A percentile compares a stretch with the other conserved stretches of the same genome.
phyloP scores from a whole-genome alignment of 2,888 invertebrate genomes.

The Aphrophora alni region DNA sequence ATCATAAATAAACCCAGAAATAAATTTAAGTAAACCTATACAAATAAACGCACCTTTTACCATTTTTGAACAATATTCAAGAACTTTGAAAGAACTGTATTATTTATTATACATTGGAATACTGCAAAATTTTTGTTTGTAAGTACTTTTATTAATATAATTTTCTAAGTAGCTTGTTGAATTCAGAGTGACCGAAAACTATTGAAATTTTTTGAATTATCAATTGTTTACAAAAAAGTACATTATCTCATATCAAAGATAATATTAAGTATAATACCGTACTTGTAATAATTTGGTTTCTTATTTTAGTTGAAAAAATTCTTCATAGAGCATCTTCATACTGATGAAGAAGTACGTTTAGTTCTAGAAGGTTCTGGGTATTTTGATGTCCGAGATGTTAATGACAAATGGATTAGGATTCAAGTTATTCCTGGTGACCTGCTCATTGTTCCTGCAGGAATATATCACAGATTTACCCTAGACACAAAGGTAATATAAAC shows the following conservation, averaged over 20 bases:
- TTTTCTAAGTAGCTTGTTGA: too few relatives aligned
- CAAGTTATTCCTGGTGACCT: constrained; percentile 85
- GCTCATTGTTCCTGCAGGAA: constrained; percentile 92
- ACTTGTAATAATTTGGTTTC: too few relatives aligned
- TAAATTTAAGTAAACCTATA: too few relatives aligned
- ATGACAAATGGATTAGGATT: constrained; percentile 93
- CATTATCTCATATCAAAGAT: background rate
- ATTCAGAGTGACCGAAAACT: too few relatives aligned
- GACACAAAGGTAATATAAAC: constrained; percentile 85
- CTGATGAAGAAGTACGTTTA: constrained; percentile 95
- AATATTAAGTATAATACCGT: constrained; percentile 33
- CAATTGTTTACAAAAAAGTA: background rate
- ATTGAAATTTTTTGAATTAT: too few relatives aligned
- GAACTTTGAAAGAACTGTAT: too few relatives aligned
- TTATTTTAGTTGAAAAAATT: constrained; percentile 74
- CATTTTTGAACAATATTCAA: too few relatives aligned
- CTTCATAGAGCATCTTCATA: constrained; percentile 92
- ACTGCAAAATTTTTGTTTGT: too few relatives aligned
- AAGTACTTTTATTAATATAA: too few relatives aligned
- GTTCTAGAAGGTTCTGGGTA: constrained; percentile 91
- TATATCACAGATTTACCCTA: constrained; percentile 95
- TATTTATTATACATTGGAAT: too few relatives aligned
- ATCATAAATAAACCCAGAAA: too few relatives aligned
- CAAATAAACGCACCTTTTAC: too few relatives aligned
- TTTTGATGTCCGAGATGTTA: constrained; percentile 88